Percentiles rank a stretch among this genome's conserved stretches.
Conservation (phyloP, 2,113 vertebrate genomes). For the Argyrosomus japonicus region DNA sequence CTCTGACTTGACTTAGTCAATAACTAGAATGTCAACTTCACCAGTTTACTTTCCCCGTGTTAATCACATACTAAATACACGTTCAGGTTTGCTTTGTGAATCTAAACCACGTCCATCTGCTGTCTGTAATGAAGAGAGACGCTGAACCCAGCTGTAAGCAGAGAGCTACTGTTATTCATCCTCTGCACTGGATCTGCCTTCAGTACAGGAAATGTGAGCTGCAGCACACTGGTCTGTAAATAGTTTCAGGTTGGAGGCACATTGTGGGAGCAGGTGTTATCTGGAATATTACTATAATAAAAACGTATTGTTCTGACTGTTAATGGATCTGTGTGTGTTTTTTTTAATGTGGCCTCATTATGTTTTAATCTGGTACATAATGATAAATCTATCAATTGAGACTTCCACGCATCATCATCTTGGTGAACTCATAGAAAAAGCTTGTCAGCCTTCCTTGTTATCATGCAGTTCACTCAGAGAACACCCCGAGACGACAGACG, state of each 20-base stretch:
- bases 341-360: not conserved
- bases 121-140: not conserved
- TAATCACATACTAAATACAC: not conserved
- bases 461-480: no score
- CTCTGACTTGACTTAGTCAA: not conserved
- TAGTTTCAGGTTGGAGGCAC: constrained; percentile 68
- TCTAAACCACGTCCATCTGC: not conserved
- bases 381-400: no score
- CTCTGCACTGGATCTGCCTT: constrained; percentile 55
- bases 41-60: not conserved
- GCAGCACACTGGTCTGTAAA: constrained; percentile 74
- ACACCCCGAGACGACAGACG: no score
- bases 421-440: no score
- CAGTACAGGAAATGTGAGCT: constrained; percentile 64
- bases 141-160: not conserved
- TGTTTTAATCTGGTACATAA: not conserved
- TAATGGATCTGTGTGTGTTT: constrained; percentile 23
- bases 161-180: not conserved
- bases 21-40: not conserved
- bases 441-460: no score
- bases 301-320: constrained; percentile 74
- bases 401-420: no score
- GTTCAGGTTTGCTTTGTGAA: not conserved
- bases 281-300: constrained; percentile 74
- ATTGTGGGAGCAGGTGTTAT: constrained; percentile 67